Base-by-base conservation (phyloP, 2,797 vertebrate genomes). In the Cygnus olor region DNA sequence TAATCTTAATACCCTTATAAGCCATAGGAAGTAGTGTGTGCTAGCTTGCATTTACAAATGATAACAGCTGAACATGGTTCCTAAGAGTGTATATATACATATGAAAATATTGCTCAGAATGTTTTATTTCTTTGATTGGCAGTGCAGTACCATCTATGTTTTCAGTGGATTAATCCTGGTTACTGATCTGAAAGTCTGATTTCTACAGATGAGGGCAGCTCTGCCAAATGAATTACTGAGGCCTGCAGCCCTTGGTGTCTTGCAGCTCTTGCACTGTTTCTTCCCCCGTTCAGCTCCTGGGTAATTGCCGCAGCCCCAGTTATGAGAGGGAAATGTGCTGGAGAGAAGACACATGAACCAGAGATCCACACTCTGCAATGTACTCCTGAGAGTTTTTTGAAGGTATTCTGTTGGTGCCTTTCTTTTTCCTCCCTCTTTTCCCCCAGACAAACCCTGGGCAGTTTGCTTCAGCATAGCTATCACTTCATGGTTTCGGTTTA, bases 141-240 rank as follows among this genome's bases (percentile, higher is more conserved):
- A 93, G 28, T 79, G 83, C 27, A 54, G 27, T 74, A 18, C 66
- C 64, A 78, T 94, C 96, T 94, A 45, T 90, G 88, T 95, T 95
- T 94, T 81, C 74, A 94, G 6, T 92, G 84, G 60, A 73, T 77
- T 95, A 90, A 93, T 95, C 89, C 90, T 68, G 5, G 14, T 90
- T 90, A 34, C 84, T 82, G 94, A 90, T 95, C 88, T 85, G 92
- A 36, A 95, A 80, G 68, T 85, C 44, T 81, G 94, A 93, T 96
- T 90, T 90, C 95, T 93, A 42, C 36, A 76, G 51, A 76, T 77
- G 56, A 85, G 57, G 47, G 65, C 32, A 88, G 78, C 56, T 82
- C n/a, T 93, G 90, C 79, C 68, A 74, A 45, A 53, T 71, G 71
- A 89, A 34, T 93, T 90, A 18, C 9, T 4, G 3, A 60, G 74